Percentiles rank a stretch among this genome's conserved stretches.
Conservation (phyloP, 2,888 invertebrate species). For the Hemicrepidius hirtus region DNA sequence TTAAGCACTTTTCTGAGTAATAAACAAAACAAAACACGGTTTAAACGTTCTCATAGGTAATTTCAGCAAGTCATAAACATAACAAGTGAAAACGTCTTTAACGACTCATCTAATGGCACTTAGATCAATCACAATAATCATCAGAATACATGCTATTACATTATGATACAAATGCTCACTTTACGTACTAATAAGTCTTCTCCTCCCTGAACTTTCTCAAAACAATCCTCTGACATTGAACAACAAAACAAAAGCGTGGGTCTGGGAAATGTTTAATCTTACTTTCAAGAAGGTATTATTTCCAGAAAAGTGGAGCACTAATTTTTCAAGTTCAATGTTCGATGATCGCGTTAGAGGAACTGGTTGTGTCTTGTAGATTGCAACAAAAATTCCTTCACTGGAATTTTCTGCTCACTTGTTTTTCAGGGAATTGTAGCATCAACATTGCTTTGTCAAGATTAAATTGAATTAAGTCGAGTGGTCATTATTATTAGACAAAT, state of each 20-base stretch:
- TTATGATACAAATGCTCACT: background rate
- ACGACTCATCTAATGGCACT: slow-evolving; percentile 11
- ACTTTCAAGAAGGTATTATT: slow-evolving; percentile 44
- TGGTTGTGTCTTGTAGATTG: slow-evolving; percentile 19
- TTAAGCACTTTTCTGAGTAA: no score
- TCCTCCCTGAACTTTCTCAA: slow-evolving; percentile 44
- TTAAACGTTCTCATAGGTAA: no score
- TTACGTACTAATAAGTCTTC: slow-evolving; percentile 3
- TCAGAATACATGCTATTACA: background rate
- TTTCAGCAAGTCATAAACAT: background rate
- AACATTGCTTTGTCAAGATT: slow-evolving; percentile 25
- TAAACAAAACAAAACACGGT: no score
- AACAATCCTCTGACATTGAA: slow-evolving; percentile 37
- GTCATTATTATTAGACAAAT: slow-evolving; percentile 22
- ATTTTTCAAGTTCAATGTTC: slow-evolving; percentile 49
- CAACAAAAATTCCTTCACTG: slow-evolving; percentile 26
- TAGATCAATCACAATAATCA: slow-evolving; percentile 14
- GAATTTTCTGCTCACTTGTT: slow-evolving; percentile 24
- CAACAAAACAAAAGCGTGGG: slow-evolving; percentile 49
- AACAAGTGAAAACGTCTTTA: slow-evolving; percentile 24
- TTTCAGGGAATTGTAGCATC: slow-evolving; percentile 20
- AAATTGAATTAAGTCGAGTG: slow-evolving; percentile 10
- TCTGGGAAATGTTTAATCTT: slow-evolving; percentile 45
- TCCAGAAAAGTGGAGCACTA: slow-evolving; percentile 46
- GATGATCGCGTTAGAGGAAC: slow-evolving; percentile 20